Conservation (phyloP, 1,140 invertebrate genomes). For the Lasaia peninsularis region DNA sequence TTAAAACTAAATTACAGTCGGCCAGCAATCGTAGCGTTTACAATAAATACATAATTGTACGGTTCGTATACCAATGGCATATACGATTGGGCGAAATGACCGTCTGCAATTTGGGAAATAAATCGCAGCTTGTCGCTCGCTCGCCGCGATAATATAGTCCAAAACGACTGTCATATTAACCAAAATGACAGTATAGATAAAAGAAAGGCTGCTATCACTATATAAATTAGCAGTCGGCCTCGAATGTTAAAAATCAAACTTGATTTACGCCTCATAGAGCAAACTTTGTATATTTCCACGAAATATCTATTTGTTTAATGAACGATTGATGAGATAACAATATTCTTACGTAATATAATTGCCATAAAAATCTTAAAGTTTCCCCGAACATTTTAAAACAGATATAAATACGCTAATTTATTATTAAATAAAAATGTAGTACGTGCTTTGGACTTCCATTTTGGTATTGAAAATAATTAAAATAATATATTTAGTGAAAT, state of each 20-base stretch:
- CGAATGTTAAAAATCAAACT: slow-evolving; percentile 1
- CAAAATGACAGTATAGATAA: neutral
- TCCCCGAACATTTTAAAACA: no score
- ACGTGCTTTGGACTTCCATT: no score
- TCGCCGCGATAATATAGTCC: slow-evolving; percentile 27
- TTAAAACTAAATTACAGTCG: slow-evolving; percentile 75
- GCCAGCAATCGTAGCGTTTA: slow-evolving; percentile 70
- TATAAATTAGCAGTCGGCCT: slow-evolving; percentile 1
- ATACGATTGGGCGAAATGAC: slow-evolving; percentile 68
- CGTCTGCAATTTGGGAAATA: slow-evolving; percentile 55
- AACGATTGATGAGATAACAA: neutral
- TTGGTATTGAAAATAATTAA: no score
- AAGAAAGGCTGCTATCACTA: neutral
- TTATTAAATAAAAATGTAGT: no score
- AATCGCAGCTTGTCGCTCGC: slow-evolving; percentile 53
- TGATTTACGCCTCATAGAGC: neutral
- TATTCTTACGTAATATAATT: no score
- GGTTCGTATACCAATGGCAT: slow-evolving; percentile 72
- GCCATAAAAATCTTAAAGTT: no score
- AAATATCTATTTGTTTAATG: neutral
- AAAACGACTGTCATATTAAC: slow-evolving; percentile 5
- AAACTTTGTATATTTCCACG: slow-evolving; percentile 13
- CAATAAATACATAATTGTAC: slow-evolving; percentile 76
- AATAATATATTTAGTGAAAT: no score
- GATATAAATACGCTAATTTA: no score